Evolutionary conservation across 2,113 vertebrate genomes (phyloP).

Genomic region (Poecilia latipinna): DNA sequence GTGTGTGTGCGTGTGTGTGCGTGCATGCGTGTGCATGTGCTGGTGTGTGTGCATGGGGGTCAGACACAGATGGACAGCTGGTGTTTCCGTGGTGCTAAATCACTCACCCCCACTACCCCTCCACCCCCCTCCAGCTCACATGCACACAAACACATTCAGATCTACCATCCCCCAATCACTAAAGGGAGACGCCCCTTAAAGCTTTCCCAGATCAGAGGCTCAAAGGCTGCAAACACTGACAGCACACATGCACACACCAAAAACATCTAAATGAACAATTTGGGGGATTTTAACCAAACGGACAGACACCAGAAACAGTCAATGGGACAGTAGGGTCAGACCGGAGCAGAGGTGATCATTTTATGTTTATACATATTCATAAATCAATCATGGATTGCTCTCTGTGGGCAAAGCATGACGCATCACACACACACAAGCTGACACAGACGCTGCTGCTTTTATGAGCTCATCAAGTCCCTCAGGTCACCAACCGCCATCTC

Average conservation of each 20-base stretch:
- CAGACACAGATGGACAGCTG: constrained; percentile 96
- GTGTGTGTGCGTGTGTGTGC: constrained; percentile 33
- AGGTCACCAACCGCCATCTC: constrained; percentile 78
- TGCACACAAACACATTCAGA: constrained; percentile 50
- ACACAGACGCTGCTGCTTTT: constrained; percentile 68
- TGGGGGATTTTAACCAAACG: constrained; percentile 31
- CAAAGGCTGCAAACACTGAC: constrained; percentile 48
- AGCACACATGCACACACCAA: constrained; percentile 58
- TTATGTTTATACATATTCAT: constrained; percentile 60
- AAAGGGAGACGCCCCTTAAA: constrained; percentile 74
- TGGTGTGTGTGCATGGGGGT: constrained; percentile 53
- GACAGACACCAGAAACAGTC: constrained; percentile 45
- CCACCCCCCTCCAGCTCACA: constrained; percentile 80
- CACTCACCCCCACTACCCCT: constrained; percentile 85
- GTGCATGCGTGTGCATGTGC: constrained; percentile 20
- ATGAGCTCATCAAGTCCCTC: constrained; percentile 82
- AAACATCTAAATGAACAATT: constrained; percentile 6
- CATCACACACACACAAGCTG: constrained; percentile 58
- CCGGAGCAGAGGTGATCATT: constrained; percentile 56
- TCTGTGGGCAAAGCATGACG: constrained; percentile 71
- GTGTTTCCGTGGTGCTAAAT: constrained; percentile 99
- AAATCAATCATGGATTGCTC: constrained; percentile 56
- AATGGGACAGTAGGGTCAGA: constrained; percentile 46
- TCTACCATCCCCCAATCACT: constrained; percentile 68
- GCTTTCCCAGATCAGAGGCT: constrained; percentile 66